Percentiles rank a stretch among this genome's conserved stretches.
These are phyloP conservation scores for Pterobdella sp. DNA, from an alignment of 2,888 invertebrate genomes.

Conservation along the genomic window DNA sequence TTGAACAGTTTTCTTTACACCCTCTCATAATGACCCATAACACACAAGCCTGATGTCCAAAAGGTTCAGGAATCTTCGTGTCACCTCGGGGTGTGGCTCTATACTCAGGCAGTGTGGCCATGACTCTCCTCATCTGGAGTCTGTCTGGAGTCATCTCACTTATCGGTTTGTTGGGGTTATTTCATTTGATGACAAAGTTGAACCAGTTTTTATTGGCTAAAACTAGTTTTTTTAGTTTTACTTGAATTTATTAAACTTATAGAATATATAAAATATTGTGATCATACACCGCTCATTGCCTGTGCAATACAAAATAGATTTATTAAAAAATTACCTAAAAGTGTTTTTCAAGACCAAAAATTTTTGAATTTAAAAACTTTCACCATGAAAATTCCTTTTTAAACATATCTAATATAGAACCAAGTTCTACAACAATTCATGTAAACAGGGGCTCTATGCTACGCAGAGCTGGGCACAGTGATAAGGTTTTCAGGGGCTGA, in stretches of 20 bases:
- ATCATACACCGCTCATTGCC: too few relatives aligned
- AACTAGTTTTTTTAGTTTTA: too few relatives aligned
- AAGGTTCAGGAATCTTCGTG: slow-evolving; percentile 95
- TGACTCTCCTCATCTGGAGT: slow-evolving; percentile 89
- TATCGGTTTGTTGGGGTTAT: slow-evolving; percentile 59
- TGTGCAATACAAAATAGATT: too few relatives aligned
- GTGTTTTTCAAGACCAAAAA: too few relatives aligned
- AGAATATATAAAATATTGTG: too few relatives aligned
- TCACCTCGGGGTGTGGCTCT: slow-evolving; percentile 86
- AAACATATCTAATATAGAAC: background rate
- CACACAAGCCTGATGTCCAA: background rate
- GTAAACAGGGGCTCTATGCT: slow-evolving; percentile 31
- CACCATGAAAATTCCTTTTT: background rate
- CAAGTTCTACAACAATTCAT: too few relatives aligned
- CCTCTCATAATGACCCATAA: too few relatives aligned
- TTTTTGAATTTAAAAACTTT: too few relatives aligned
- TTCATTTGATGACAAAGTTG: background rate
- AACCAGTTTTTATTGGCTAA: too few relatives aligned
- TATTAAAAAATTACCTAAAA: background rate
- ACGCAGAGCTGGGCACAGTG: slow-evolving; percentile 68
- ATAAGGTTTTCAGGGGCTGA: slow-evolving; percentile 71
- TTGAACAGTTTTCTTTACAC: too few relatives aligned
- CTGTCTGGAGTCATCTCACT: slow-evolving; percentile 82
- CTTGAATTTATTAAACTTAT: too few relatives aligned
- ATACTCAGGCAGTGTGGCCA: slow-evolving; percentile 79